A percentile compares a stretch with the other conserved stretches of the same genome.
phyloP scores from a whole-genome alignment of 2,888 invertebrate genomes.

The Malacosoma neustria region DNA sequence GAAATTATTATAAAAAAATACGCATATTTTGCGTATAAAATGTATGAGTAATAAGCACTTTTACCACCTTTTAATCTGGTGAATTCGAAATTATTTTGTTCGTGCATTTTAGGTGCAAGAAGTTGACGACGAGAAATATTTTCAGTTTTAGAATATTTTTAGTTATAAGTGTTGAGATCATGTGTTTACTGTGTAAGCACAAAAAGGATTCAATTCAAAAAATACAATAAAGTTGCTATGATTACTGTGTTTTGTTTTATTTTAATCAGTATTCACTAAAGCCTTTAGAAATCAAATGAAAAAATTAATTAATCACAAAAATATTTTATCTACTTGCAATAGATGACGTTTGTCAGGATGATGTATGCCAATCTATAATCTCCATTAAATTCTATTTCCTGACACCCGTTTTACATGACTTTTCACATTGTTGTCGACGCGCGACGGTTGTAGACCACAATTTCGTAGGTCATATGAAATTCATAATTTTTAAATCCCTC shows the following conservation, averaged over 20 bases:
- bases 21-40: conserved; percentile 44
- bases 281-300: no score
- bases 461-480: no score
- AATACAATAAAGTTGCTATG: conserved; percentile 83
- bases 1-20: conserved; percentile 34
- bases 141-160: conserved; percentile 78
- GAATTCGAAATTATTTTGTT: conserved; percentile 23
- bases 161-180: conserved; percentile 81
- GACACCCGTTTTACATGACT: no score
- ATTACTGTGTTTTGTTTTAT: conserved; percentile 59
- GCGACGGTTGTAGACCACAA: no score
- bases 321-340: no score
- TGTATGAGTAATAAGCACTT: conserved; percentile 55
- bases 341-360: no score
- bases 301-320: no score
- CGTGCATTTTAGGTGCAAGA: neutral
- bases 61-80: conserved; percentile 40
- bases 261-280: conserved; percentile 1
- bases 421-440: no score
- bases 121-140: conserved; percentile 56
- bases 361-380: no score
- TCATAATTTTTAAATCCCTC: no score
- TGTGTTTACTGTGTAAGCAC: conserved; percentile 84
- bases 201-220: conserved; percentile 79
- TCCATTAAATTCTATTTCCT: no score